These are phyloP conservation scores for Diachasmimorpha longicaudata DNA, from an alignment of 1,140 invertebrate genomes.

Conservation along the genomic window DNA sequence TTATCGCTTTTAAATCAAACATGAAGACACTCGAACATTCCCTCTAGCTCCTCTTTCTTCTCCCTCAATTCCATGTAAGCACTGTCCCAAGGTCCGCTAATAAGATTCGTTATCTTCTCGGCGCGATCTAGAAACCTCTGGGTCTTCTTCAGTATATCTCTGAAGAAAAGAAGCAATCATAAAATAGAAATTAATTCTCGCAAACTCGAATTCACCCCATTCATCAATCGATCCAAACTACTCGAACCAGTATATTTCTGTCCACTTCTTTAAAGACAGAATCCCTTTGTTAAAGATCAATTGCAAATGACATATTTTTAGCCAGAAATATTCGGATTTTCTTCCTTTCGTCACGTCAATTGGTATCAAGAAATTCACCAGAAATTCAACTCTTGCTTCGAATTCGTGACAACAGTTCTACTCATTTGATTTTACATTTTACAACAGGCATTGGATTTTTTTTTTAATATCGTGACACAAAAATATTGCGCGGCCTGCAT, in stretches of 20 bases:
- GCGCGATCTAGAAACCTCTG: conserved; percentile 39
- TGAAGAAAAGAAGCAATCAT: conserved; percentile 34
- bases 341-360: too few species aligned
- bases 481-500: too few species aligned
- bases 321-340: too few species aligned
- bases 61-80: conserved; percentile 42
- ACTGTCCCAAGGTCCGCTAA: conserved; percentile 50
- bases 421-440: too few species aligned
- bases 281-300: too few species aligned
- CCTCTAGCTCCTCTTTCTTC: conserved; percentile 35
- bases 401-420: too few species aligned
- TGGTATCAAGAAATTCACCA: too few species aligned
- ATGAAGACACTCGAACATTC: background rate
- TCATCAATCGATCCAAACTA: background rate
- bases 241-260: background rate
- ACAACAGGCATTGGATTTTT: too few species aligned
- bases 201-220: background rate
- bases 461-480: too few species aligned
- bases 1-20: background rate
- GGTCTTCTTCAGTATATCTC: conserved; percentile 42
- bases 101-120: conserved; percentile 45
- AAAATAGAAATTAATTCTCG: conserved; percentile 12
- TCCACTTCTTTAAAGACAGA: background rate
- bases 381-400: too few species aligned
- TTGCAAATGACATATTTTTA: too few species aligned